These are phyloP conservation scores for Aradus depressus DNA, from an alignment of 2,888 invertebrate species.

Conservation along the genomic window DNA sequence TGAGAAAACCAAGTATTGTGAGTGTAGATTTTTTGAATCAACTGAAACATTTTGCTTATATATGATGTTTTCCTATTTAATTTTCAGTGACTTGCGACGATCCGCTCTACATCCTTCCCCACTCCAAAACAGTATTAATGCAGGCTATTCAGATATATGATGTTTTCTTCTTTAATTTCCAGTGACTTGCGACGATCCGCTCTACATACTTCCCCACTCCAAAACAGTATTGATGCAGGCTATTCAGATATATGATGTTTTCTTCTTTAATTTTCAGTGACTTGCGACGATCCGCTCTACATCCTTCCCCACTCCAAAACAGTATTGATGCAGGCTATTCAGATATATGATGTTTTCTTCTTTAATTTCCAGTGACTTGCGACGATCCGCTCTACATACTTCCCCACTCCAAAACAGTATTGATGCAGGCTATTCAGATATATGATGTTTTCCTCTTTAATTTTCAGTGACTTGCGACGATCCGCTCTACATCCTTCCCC, in stretches of 20 bases:
- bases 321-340: conserved; percentile 76
- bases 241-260: too few species aligned
- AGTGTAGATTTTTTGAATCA: too few species aligned
- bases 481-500: conserved; percentile 75
- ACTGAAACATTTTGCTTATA: too few species aligned
- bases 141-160: too few species aligned
- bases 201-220: conserved; percentile 77
- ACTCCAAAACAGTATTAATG: too few species aligned
- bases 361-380: conserved; percentile 63
- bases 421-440: conserved; percentile 54
- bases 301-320: conserved; percentile 76
- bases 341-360: too few species aligned
- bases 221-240: conserved; percentile 80
- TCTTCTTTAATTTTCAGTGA: conserved; percentile 56
- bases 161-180: too few species aligned
- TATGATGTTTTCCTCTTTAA: conserved; percentile 18
- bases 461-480: conserved; percentile 64
- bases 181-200: conserved; percentile 74
- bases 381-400: conserved; percentile 75
- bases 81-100: too few species aligned
- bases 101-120: too few species aligned
- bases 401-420: conserved; percentile 76
- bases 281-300: conserved; percentile 76
- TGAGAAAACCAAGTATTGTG: too few species aligned
- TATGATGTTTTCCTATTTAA: too few species aligned